Base-by-base conservation (phyloP, 2,888 invertebrate genomes). In the Drosophila pullipes region DNA sequence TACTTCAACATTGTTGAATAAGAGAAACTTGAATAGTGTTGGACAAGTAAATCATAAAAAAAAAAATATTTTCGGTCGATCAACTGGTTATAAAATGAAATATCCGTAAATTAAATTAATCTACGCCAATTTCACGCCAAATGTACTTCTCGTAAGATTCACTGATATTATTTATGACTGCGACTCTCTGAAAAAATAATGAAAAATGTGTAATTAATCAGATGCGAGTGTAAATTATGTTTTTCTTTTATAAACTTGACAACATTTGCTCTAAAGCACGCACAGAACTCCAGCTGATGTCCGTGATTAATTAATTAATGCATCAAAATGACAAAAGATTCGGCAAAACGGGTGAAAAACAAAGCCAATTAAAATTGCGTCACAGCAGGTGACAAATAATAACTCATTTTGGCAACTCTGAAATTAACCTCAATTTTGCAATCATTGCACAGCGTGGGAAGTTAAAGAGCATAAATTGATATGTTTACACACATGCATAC, bases 231-330 rank as follows among this genome's bases (percentile, higher is more conserved):
- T 13, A 5, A 16, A n/a, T 39, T 39, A 37, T 18, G 18, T 28
- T 9, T 39, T 28, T 28, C n/a, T n/a, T n/a, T 55, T 13, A 28
- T 13, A 18, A 35, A 35, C 25, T 37, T 57, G 18, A 18, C 54
- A 35, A 25, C 25, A 55, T 16, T 55, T 28, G 11, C 25, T 25
- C 35, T n/a, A 41, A n/a, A 41, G 11, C 41, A 41, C 7, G 35
- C n/a, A 30, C 39, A 13, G 7, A 28, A 28, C 25, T 18, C 6
- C 28, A 57, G 47, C 6, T 18, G 37, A 37, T 28, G 28, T 5
- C n/a, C n/a, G 13, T 28, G 37, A 39, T 57, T 57, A 37, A 62
- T 50, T 53, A 39, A 41, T n/a, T 5, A 57, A n/a, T 30, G 25
- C 39, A 57, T n/a, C 2, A 39, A 28, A 57, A 28, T 9, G 9